Conservation (phyloP, 2,113 vertebrate species). For the Epinephelus cyanopodus region DNA sequence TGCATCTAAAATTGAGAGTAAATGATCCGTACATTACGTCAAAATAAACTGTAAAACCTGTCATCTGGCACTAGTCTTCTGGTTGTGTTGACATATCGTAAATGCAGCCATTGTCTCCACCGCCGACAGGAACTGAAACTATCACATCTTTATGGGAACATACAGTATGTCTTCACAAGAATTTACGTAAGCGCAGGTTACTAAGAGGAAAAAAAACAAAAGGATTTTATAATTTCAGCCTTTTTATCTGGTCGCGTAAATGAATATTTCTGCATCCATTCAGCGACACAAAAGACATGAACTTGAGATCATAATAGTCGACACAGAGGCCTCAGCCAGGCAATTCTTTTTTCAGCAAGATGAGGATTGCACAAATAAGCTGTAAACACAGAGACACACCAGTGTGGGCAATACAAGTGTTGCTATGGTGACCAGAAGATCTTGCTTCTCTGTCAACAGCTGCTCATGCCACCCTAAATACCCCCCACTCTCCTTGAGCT, state of each 20-base stretch:
- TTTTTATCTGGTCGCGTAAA: not conserved
- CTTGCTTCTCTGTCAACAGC: conserved; percentile 82
- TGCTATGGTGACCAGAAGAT: conserved; percentile 80
- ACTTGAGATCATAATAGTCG: conserved; percentile 21
- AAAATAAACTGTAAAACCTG: conserved; percentile 13
- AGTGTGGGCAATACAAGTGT: conserved; percentile 80
- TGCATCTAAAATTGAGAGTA: not conserved
- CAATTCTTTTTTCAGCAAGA: conserved; percentile 50
- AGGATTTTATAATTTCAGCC: not conserved
- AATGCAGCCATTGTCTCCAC: not conserved
- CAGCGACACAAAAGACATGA: conserved; percentile 3
- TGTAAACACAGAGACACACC: conserved; percentile 71
- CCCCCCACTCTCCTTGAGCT: conserved; percentile 69
- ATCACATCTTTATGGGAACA: conserved; percentile 22
- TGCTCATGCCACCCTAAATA: conserved; percentile 82
- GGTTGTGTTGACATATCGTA: conserved; percentile 11
- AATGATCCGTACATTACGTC: not conserved
- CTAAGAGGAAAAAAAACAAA: not conserved
- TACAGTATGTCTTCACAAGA: conserved; percentile 11
- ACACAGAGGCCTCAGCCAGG: conserved; percentile 40
- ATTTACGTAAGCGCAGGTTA: not conserved
- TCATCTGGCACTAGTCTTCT: not conserved
- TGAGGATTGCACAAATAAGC: conserved; percentile 73
- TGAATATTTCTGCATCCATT: conserved; percentile 14
- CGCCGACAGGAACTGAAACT: conserved; percentile 47